phyloP scores from a whole-genome alignment of 2,797 vertebrate species.

The Sciaenops ocellatus region DNA sequence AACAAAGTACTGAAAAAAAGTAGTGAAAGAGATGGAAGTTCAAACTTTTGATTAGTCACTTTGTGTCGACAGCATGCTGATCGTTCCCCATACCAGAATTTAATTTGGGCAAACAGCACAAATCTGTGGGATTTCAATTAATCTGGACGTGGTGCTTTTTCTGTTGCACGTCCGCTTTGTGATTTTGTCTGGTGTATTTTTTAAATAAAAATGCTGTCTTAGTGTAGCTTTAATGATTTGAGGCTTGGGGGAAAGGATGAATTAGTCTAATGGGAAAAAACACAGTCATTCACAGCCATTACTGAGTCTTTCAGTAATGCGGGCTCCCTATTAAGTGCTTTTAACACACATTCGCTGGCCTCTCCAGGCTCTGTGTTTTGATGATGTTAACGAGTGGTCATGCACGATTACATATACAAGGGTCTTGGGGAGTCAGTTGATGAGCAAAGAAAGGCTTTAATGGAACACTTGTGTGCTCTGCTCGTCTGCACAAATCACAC shows the following conservation, averaged over 20 bases:
- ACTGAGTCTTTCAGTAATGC: conserved; percentile 61
- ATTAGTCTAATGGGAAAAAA: conserved; percentile 62
- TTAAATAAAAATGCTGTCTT: conserved; percentile 21
- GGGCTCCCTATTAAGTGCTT: conserved; percentile 77
- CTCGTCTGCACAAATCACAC: conserved; percentile 70
- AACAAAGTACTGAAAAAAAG: background rate
- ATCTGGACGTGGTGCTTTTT: background rate
- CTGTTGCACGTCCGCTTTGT: background rate
- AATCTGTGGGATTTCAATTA: conserved; percentile 10
- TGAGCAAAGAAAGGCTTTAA: conserved; percentile 79
- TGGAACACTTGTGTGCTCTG: conserved; percentile 75
- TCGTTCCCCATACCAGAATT: background rate
- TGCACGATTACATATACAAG: conserved; percentile 77
- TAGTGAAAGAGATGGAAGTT: background rate
- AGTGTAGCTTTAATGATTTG: conserved; percentile 48
- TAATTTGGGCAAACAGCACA: background rate
- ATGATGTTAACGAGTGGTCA: conserved; percentile 82
- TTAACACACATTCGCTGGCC: conserved; percentile 72
- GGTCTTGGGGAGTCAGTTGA: conserved; percentile 66
- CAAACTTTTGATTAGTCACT: background rate
- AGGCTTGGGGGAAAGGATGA: conserved; percentile 14
- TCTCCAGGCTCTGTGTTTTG: conserved; percentile 62
- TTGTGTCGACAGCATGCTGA: background rate
- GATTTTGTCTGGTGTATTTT: background rate
- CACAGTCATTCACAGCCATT: conserved; percentile 65